These are phyloP conservation scores for Scarus forsteni DNA, from an alignment of 2,797 vertebrate species.

Conservation along the genomic window DNA sequence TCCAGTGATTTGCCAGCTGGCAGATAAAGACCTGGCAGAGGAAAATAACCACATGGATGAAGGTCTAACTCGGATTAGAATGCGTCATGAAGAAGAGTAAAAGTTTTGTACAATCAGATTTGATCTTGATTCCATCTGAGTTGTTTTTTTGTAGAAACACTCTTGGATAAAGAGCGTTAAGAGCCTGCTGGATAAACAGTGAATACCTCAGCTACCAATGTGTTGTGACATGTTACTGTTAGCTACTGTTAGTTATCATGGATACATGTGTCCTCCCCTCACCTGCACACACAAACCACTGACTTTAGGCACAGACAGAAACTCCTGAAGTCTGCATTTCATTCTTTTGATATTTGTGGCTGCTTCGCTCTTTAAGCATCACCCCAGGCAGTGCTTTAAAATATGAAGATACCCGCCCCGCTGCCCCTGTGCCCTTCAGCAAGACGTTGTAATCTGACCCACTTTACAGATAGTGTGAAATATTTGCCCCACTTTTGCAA, in stretches of 20 bases:
- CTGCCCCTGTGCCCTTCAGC: constrained; percentile 6
- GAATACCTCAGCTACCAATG: constrained; percentile 70
- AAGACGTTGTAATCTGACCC: constrained; percentile 4
- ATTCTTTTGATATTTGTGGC: neutral
- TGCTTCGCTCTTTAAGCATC: neutral
- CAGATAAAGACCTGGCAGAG: too few relatives aligned
- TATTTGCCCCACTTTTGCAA: neutral
- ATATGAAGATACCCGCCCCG: constrained; percentile 3
- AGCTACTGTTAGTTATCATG: constrained; percentile 66
- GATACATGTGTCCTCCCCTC: constrained; percentile 42
- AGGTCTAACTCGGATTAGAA: too few relatives aligned
- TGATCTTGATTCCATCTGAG: neutral
- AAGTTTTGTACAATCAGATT: neutral
- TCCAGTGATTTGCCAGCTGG: too few relatives aligned
- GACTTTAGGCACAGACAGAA: neutral
- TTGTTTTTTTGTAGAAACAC: constrained; percentile 14
- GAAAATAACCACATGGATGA: too few relatives aligned
- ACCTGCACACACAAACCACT: constrained; percentile 24
- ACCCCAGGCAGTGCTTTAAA: constrained; percentile 7
- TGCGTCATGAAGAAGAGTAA: too few relatives aligned
- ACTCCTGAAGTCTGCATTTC: neutral
- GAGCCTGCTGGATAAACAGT: constrained; percentile 53
- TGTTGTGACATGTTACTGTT: constrained; percentile 75
- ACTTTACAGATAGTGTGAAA: neutral
- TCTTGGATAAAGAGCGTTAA: constrained; percentile 19